Base-by-base conservation (phyloP, 1,140 invertebrate genomes). In the Anoplophora glabripennis region DNA sequence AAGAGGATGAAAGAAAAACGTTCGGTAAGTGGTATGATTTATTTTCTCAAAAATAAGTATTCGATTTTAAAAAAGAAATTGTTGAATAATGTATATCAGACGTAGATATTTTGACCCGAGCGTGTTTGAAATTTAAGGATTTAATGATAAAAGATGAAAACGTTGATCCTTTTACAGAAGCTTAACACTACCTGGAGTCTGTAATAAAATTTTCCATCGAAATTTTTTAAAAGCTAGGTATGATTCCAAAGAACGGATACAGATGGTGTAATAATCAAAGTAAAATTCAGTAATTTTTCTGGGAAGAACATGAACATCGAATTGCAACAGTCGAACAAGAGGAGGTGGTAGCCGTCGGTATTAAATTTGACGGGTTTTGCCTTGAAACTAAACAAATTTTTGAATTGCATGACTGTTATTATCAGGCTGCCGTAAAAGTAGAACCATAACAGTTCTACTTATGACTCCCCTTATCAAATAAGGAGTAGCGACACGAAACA, bases 61-160 rank as follows among this genome's bases (percentile, higher is more conserved):
- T 59, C 15, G 46, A 59, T 42, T 46, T 59, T 18, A 33, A 41
- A 15, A 33, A 47, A 21, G 54, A 62, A 18, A 52, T 58, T 11
- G 15, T 62, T 14, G 47, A 57, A 38, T 62, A 62, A 34, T 62
- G 55, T 55, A 55, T 47, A n/a, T n/a, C n/a, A n/a, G n/a, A n/a
- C n/a, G n/a, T n/a, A n/a, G n/a, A n/a, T n/a, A n/a, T n/a, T n/a
- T 52, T 49, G n/a, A n/a, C 47, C 5, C 47, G 33, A 34, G 11
- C 46, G 34, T 48, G 46, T 48, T n/a, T 48, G 7, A 28, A 33
- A 48, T 34, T 48, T 18, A 28, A 28, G n/a, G 18, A 33, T 17
- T 48, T 48, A 28, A 48, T 48, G 46, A 11, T 48, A 21, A 48
- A 28, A 10, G 46, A 48, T 11, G 18, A 7, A 18, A 18, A n/a